Conservation (phyloP, 2,888 invertebrate genomes). For the Bruchidius siliquastri region DNA sequence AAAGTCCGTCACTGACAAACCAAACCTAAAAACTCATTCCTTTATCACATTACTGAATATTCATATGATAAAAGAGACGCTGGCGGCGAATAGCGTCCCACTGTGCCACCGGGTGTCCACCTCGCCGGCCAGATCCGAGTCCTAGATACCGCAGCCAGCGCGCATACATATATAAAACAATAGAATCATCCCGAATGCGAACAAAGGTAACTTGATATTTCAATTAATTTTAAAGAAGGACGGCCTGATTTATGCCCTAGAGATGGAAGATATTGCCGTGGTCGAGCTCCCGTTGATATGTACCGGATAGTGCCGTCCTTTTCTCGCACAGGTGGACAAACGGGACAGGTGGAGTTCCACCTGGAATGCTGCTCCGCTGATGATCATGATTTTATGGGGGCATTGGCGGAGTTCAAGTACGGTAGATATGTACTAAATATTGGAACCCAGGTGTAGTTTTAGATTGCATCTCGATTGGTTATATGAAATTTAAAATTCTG, state of each 20-base stretch:
- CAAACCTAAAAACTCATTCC: neutral
- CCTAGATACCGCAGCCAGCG: neutral
- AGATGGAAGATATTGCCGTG: constrained; percentile 44
- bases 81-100: neutral
- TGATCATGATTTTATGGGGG: neutral
- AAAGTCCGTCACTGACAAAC: neutral
- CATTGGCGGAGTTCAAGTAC: neutral
- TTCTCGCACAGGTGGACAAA: neutral
- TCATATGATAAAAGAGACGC: neutral
- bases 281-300: constrained; percentile 18
- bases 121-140: neutral
- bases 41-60: neutral
- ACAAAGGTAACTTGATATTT: constrained; percentile 42
- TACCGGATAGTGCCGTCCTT: neutral
- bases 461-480: too few relatives aligned
- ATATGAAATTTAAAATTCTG: too few relatives aligned
- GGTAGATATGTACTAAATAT: neutral
- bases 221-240: constrained; percentile 44
- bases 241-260: constrained; percentile 42
- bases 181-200: constrained; percentile 22
- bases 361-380: neutral
- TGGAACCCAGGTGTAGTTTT: too few relatives aligned
- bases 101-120: neutral
- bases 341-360: neutral
- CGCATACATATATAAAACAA: constrained; percentile 28